phyloP scores from a whole-genome alignment of 2,797 vertebrate species.

The Moxostoma hubbsi region DNA sequence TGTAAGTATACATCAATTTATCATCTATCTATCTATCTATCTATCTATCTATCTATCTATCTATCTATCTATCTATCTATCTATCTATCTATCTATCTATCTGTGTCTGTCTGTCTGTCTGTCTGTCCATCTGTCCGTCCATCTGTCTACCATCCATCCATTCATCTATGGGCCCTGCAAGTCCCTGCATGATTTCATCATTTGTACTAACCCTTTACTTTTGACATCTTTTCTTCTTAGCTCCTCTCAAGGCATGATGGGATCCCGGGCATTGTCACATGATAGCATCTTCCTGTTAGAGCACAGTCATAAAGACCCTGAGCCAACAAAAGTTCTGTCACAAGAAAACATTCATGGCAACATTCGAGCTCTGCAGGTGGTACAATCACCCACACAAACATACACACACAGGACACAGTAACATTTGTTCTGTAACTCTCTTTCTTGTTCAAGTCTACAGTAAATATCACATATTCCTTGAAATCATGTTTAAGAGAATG shows the following conservation, averaged over 20 bases:
- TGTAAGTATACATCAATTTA: slow-evolving; percentile 38
- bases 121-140: no score
- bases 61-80: no score
- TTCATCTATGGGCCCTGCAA: no score
- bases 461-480: background rate
- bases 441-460: background rate
- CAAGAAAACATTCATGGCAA: slow-evolving; percentile 91
- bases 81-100: background rate
- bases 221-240: slow-evolving; percentile 65
- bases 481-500: no score
- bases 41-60: no score
- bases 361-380: slow-evolving; percentile 91
- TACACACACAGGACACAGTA: no score
- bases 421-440: background rate
- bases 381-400: background rate
- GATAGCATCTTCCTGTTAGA: slow-evolving; percentile 94
- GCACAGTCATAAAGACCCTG: slow-evolving; percentile 74
- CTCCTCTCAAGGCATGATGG: slow-evolving; percentile 77
- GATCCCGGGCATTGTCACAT: slow-evolving; percentile 89
- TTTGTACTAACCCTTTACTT: background rate
- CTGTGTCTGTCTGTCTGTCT: no score
- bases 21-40: no score
- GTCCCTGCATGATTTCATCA: no score
- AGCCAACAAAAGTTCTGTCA: slow-evolving; percentile 84
- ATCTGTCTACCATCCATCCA: no score